Percentiles rank a stretch among this genome's conserved stretches.
phyloP scores from a whole-genome alignment of 2,888 invertebrate genomes.

The Bugulina stolonifera region DNA sequence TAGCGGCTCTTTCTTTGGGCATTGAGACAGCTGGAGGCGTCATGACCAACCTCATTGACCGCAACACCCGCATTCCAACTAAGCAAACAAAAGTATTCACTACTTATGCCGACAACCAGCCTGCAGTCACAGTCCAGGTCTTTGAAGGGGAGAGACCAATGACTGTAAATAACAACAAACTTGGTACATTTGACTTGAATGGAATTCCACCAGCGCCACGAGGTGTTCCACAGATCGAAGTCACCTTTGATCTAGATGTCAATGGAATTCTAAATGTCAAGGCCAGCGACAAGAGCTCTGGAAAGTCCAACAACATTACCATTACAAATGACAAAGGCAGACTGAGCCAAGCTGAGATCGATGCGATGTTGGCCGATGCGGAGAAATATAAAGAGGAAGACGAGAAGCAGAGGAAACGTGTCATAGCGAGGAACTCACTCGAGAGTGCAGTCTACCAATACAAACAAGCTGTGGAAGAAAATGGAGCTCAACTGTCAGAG shows the following conservation, averaged over 20 bases:
- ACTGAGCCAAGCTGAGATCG: conserved; percentile 77
- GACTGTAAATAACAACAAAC: conserved; percentile 82
- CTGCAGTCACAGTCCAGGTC: conserved; percentile 54
- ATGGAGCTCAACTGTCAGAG: conserved; percentile 57
- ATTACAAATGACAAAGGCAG: conserved; percentile 82
- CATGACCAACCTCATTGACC: conserved; percentile 34
- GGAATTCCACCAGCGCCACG: conserved; percentile 51
- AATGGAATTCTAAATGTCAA: conserved; percentile 67
- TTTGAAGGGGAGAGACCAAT: conserved; percentile 90
- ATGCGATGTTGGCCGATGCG: conserved; percentile 59
- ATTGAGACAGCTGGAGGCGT: conserved; percentile 37
- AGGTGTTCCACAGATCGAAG: conserved; percentile 54
- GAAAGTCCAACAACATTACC: conserved; percentile 72
- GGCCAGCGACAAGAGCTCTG: conserved; percentile 67
- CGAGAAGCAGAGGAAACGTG: conserved; percentile 40
- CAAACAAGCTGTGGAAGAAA: conserved; percentile 62
- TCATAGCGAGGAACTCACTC: conserved; percentile 39
- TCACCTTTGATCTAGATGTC: conserved; percentile 79
- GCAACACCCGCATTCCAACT: conserved; percentile 30
- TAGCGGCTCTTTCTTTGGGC: conserved; percentile 56
- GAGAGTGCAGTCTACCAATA: conserved; percentile 41
- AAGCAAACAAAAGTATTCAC: conserved; percentile 24
- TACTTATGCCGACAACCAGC: conserved; percentile 26
- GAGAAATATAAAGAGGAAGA: conserved; percentile 46
- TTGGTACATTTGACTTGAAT: conserved; percentile 45